Evolutionary conservation across 2,113 vertebrate genomes (phyloP).

Genomic region (Cricetomys ansorgei): DNA sequence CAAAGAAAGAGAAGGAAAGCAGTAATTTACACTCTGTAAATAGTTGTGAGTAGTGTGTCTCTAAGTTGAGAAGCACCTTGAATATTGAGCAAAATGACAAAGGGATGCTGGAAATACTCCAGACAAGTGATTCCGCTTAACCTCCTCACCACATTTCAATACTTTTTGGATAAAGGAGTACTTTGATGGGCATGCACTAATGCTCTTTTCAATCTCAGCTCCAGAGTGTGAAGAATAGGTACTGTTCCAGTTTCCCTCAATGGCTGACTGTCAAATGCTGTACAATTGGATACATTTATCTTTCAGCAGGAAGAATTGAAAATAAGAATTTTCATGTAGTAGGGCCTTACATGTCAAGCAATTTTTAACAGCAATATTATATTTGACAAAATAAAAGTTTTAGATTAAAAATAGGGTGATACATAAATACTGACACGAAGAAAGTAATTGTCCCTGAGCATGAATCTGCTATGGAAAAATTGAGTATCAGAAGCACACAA

Average conservation of each 20-base stretch:
- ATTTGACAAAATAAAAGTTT: conserved; percentile 3
- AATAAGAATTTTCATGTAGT: conserved; percentile 26
- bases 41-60: background rate
- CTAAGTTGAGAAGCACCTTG: background rate
- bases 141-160: background rate
- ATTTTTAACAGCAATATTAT: background rate
- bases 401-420: conserved; percentile 1
- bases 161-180: background rate
- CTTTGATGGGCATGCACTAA: background rate
- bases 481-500: background rate
- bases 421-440: background rate
- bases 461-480: background rate
- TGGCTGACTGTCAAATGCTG: background rate
- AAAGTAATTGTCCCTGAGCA: background rate
- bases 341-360: background rate
- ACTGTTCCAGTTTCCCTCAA: background rate
- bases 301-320: conserved; percentile 33
- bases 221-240: background rate
- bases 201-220: background rate
- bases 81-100: background rate
- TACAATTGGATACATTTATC: conserved; percentile 9
- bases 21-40: background rate
- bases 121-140: no score
- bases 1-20: background rate
- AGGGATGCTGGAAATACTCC: background rate